These are phyloP conservation scores for Macaria liturata DNA, from an alignment of 2,888 invertebrate species.

Conservation along the genomic window DNA sequence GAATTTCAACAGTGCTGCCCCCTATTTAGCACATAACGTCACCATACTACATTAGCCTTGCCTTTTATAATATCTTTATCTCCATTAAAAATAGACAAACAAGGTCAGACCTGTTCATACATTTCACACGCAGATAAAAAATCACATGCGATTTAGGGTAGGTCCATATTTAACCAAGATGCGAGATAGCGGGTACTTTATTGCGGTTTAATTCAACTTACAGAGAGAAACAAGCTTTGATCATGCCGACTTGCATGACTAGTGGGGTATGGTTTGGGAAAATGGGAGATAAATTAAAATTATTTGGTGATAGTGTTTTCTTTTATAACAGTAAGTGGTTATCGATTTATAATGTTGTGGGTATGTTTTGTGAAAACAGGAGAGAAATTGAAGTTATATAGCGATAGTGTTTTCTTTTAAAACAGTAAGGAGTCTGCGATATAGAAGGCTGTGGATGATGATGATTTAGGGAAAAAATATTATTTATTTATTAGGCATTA, in stretches of 20 bases:
- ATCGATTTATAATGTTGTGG: no score
- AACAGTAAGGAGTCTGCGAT: no score
- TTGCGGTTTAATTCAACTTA: constrained; percentile 79
- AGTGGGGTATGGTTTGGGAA: constrained; percentile 41
- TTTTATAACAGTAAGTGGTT: no score
- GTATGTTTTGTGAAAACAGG: constrained; percentile 28
- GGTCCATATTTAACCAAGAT: constrained; percentile 61
- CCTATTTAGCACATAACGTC: not conserved
- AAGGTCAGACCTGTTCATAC: constrained; percentile 33
- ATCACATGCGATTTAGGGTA: constrained; percentile 58
- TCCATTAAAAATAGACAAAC: constrained; percentile 14
- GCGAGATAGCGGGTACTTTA: constrained; percentile 69
- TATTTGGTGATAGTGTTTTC: not conserved
- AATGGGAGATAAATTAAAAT: not conserved
- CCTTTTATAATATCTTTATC: not conserved
- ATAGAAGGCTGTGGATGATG: no score
- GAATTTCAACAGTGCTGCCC: not conserved
- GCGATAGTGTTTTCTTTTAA: no score
- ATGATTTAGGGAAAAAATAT: no score
- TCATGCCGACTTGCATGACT: constrained; percentile 64
- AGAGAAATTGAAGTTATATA: not conserved
- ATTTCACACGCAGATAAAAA: constrained; percentile 48
- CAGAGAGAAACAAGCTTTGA: constrained; percentile 65
- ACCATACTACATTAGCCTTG: not conserved
- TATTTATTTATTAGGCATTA: no score